Base-by-base conservation (phyloP, 2,113 vertebrate genomes). In the Megalops atlanticus region DNA sequence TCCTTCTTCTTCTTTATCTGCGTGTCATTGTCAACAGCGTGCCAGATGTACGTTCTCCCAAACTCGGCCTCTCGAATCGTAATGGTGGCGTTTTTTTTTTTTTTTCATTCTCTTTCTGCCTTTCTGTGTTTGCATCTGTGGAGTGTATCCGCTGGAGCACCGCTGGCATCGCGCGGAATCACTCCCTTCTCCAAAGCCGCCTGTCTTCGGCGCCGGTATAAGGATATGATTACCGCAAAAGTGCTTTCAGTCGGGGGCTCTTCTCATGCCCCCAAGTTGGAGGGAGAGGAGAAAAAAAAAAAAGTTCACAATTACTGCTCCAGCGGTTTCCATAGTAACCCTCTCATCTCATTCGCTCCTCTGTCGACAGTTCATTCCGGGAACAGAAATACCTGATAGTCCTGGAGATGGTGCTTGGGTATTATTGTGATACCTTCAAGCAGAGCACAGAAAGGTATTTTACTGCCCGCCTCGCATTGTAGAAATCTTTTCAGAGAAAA, bases 301-400 rank as follows among this genome's bases (percentile, higher is more conserved):
- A 40, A 49, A 35, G 64, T 74, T 80, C 43, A 74, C 79, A 74
- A 73, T 74, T 71, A 73, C 79, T 52, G 72, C 79, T 74, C 70
- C 72, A 24, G n/a, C 0, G 69, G 79, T 80, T 73, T 80, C 79
- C 70, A 80, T 80, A 58, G 79, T 69, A 80, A 80, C 79, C 70
- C 35, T 80, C 79, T 80, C 45, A 80, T 80, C 79, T 70, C 69
- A 74, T 74, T 80, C 70, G 39, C 79, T 73, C 70, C 47, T 73
- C 47, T 8, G 79, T 49, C 47, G 79, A 80, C 79, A 80, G 47
- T 80, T 74, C 79, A 52, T 80, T 74, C 70, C 45, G 10, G 79
- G 79, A 80, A 80, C 70, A 80, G 52, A 72, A 70, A 54, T 80
- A 73, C 18, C 79, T 72, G 70, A 49, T 80, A 74, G 45, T 15